Conservation (phyloP, 37 sponge, comb jelly and placozoan species). For the Lycopodina hypogea region DNA sequence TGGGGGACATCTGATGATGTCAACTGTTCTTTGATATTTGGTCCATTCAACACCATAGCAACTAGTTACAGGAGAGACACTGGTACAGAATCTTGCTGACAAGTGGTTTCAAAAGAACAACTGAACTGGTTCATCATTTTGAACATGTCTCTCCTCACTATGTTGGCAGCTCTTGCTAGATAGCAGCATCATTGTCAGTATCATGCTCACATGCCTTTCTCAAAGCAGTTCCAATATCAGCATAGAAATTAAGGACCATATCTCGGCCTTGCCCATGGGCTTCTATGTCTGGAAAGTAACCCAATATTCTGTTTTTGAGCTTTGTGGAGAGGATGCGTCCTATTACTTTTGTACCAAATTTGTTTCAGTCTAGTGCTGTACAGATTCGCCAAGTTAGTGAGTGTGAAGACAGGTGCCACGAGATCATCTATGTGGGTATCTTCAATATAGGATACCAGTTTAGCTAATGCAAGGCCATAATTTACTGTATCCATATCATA, state of each 20-base stretch:
- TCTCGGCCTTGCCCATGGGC: slow-evolving; percentile 29
- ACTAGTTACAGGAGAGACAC: not conserved
- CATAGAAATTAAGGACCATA: slow-evolving; percentile 3
- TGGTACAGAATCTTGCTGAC: slow-evolving; percentile 2
- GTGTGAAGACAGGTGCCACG: slow-evolving; percentile 16
- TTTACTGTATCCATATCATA: not conserved
- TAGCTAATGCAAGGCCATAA: slow-evolving; percentile 7
- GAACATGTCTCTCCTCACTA: slow-evolving; percentile 21
- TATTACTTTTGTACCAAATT: slow-evolving; percentile 7
- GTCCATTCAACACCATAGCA: slow-evolving; percentile 25
- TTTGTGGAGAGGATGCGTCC: slow-evolving; percentile 1
- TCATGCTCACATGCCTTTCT: slow-evolving; percentile 19
- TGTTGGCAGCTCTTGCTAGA: slow-evolving; percentile 9
- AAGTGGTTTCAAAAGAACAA: slow-evolving; percentile 12
- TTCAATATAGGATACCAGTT: slow-evolving; percentile 2
- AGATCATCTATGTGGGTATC: not conserved
- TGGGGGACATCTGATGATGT: not conserved
- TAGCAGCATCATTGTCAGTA: slow-evolving; percentile 19
- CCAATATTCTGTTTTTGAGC: slow-evolving; percentile 24
- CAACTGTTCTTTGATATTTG: not conserved
- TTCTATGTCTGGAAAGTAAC: slow-evolving; percentile 24
- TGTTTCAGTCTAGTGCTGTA: slow-evolving; percentile 28
- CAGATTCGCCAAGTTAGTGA: slow-evolving; percentile 13
- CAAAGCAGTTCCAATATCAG: slow-evolving; percentile 16
- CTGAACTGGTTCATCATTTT: slow-evolving; percentile 4